Percentiles rank a stretch among this genome's conserved stretches.
Conservation (phyloP, 2,888 invertebrate genomes). For the Chymomyza caudatula region DNA sequence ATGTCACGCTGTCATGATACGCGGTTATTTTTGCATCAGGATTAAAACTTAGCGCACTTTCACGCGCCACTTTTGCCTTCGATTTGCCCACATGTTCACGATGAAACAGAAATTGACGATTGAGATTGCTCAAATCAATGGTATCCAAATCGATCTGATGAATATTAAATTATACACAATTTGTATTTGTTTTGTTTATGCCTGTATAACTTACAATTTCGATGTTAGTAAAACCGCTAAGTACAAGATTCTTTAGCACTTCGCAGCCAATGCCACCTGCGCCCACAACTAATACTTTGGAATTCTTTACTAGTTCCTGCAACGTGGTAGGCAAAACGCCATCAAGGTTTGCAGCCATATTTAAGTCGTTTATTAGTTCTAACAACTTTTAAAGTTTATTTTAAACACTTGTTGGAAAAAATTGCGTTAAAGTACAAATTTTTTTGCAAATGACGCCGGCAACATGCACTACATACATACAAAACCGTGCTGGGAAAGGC, state of each 20-base stretch:
- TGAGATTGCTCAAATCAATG: slow-evolving; percentile 99
- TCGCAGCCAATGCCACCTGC: slow-evolving; percentile 99
- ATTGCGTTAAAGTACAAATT: slow-evolving; percentile 6
- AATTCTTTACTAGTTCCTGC: slow-evolving; percentile 82
- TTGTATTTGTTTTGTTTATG: background rate
- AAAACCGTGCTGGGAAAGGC: slow-evolving; percentile 26
- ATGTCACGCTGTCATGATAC: slow-evolving; percentile 95
- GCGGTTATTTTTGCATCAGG: slow-evolving; percentile 92
- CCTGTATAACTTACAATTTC: slow-evolving; percentile 88
- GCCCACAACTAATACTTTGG: slow-evolving; percentile 92
- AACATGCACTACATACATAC: slow-evolving; percentile 1
- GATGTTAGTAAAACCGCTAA: slow-evolving; percentile 95
- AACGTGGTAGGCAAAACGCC: slow-evolving; percentile 84
- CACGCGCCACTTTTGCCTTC: slow-evolving; percentile 94
- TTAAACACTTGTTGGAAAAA: background rate
- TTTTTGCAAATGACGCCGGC: slow-evolving; percentile 52
- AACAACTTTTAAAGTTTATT: slow-evolving; percentile 7
- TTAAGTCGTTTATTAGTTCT: no score
- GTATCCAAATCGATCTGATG: slow-evolving; percentile 98
- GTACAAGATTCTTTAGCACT: slow-evolving; percentile 96
- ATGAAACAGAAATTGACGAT: slow-evolving; percentile 99
- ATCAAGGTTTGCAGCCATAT: slow-evolving; percentile 84
- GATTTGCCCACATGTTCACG: slow-evolving; percentile 98
- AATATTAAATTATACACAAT: background rate
- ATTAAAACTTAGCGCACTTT: slow-evolving; percentile 92